Percentiles rank a stretch among this genome's conserved stretches.
Conservation (phyloP, 1,140 invertebrate genomes). For the Pygmarrhopalites habei region DNA sequence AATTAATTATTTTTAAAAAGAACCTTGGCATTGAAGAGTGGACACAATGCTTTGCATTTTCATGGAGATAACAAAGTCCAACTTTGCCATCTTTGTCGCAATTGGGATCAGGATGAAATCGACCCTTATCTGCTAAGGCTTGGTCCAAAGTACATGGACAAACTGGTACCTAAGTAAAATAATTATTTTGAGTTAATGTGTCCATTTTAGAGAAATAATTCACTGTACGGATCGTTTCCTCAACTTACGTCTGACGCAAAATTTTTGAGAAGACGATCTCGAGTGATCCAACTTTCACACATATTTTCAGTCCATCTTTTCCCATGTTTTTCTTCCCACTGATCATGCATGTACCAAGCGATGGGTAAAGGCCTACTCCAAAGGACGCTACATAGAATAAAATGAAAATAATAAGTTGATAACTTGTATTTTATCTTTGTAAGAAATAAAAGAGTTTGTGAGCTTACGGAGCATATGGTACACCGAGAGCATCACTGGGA, state of each 20-base stretch:
- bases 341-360: constrained; percentile 81
- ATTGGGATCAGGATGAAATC: constrained; percentile 80
- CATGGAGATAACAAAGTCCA: constrained; percentile 72
- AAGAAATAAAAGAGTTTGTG: neutral
- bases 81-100: constrained; percentile 89
- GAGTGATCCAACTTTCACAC: constrained; percentile 81
- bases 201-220: too few species aligned
- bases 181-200: too few species aligned
- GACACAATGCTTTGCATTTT: constrained; percentile 83
- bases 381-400: constrained; percentile 52
- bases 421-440: neutral
- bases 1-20: too few species aligned
- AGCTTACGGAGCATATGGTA: constrained; percentile 72
- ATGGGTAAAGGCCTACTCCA: constrained; percentile 88
- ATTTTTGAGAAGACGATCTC: constrained; percentile 76
- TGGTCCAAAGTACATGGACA: constrained; percentile 90
- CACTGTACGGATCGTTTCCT: too few species aligned
- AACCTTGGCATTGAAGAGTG: constrained; percentile 84
- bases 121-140: constrained; percentile 80
- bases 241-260: constrained; percentile 65
- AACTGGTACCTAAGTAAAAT: constrained; percentile 56
- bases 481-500: constrained; percentile 56
- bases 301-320: constrained; percentile 66
- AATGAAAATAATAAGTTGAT: too few species aligned
- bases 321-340: constrained; percentile 73